Evolutionary conservation across 2,888 invertebrate genomes (phyloP).

Genomic region (Campoletis raptor): DNA sequence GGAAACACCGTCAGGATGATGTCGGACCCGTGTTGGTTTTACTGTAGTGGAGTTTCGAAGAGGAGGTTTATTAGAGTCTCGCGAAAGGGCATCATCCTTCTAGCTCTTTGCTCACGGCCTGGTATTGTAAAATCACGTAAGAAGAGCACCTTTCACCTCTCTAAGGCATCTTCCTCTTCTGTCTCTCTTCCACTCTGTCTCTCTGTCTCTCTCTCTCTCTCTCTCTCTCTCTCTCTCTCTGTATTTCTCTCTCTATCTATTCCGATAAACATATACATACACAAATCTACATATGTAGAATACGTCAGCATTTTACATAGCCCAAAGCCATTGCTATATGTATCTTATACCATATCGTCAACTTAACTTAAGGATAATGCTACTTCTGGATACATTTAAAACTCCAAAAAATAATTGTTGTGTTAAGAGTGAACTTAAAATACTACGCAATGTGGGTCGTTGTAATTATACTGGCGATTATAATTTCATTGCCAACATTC

Average conservation of each 20-base stretch:
- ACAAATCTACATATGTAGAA: background rate
- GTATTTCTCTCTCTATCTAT: background rate
- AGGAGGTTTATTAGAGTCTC: constrained; percentile 71
- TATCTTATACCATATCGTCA: background rate
- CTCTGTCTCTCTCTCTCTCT: constrained; percentile 6
- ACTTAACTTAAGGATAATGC: constrained; percentile 14
- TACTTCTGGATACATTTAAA: constrained; percentile 19
- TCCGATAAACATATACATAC: background rate
- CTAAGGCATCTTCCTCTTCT: constrained; percentile 48
- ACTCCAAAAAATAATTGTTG: background rate
- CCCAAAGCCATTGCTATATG: background rate
- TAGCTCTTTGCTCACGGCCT: constrained; percentile 61
- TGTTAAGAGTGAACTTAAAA: background rate
- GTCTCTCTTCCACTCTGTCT: constrained; percentile 23
- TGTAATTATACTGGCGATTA: background rate
- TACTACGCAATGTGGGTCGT: background rate
- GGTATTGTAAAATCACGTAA: constrained; percentile 82
- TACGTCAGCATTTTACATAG: background rate
- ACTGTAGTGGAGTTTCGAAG: constrained; percentile 37
- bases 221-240: background rate
- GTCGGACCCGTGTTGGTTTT: constrained; percentile 40
- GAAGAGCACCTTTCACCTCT: constrained; percentile 83
- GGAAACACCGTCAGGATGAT: constrained; percentile 54
- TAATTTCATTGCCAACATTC: background rate
- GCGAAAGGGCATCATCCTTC: constrained; percentile 77